Conservation (phyloP, 2,888 invertebrate genomes). For the Lymantria monacha region DNA sequence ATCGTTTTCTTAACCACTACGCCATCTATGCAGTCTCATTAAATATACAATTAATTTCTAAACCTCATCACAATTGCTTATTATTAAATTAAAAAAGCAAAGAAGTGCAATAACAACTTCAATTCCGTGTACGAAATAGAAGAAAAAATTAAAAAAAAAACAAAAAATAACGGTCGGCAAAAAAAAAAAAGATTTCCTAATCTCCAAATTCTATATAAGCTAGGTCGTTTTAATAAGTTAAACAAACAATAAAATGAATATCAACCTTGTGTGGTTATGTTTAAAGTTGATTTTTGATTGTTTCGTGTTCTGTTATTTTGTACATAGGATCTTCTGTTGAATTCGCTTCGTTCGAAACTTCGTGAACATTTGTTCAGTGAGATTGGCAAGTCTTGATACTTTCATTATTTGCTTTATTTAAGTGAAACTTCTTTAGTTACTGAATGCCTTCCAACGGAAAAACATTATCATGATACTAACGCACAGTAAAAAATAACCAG, state of each 20-base stretch:
- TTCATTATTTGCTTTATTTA: constrained; percentile 21
- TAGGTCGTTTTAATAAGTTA: constrained; percentile 70
- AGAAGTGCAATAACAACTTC: constrained; percentile 13
- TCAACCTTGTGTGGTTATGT: constrained; percentile 1
- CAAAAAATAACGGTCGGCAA: constrained; percentile 35
- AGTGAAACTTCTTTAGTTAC: too few relatives aligned
- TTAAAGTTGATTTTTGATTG: constrained; percentile 37
- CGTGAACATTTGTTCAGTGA: constrained; percentile 58
- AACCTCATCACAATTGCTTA: not conserved
- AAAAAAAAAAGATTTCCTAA: constrained; percentile 67
- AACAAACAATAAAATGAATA: constrained; percentile 34
- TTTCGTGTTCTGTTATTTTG: constrained; percentile 31
- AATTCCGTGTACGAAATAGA: constrained; percentile 28
- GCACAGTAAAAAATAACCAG: too few relatives aligned
- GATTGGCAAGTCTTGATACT: constrained; percentile 55
- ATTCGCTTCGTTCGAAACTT: constrained; percentile 56
- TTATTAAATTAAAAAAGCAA: not conserved
- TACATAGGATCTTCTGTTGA: constrained; percentile 53
- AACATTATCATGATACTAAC: too few relatives aligned
- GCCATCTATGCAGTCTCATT: too few relatives aligned
- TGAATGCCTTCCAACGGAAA: too few relatives aligned
- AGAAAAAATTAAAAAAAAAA: constrained; percentile 19
- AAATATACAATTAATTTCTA: not conserved
- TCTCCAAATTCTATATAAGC: constrained; percentile 73
- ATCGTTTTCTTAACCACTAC: too few relatives aligned